Base-by-base conservation (phyloP, 1,140 invertebrate genomes). In the Drosophila ogumai region DNA sequence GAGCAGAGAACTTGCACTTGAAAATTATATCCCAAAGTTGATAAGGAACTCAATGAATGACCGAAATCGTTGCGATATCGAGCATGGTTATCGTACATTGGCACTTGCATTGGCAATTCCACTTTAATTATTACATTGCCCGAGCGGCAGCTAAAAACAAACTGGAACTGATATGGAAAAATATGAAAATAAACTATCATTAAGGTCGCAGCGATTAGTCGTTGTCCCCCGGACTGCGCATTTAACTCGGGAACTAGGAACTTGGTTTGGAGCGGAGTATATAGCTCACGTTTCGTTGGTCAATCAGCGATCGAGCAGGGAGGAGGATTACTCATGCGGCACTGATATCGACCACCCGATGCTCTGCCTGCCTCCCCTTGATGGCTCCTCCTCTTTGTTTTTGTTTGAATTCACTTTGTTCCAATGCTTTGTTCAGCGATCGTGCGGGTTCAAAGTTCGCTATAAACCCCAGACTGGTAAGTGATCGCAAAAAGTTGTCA, bases 371-470 rank as follows among this genome's bases (percentile, higher is more conserved):
- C 5, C 44, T 34, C 17, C 34, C 36, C 22, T 17, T 3, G n/a
- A 1, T 19, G 25, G 6, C 13, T 10, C 3, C 31, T 7, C 1
- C 41, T 15, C 6, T n/a, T 55, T 69, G 66, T 55, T 69, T 69
- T 69, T 67, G 36, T 55, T 67, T 38, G 15, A 54, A 40, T 40
- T 44, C 59, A 40, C 59, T 55, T 63, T 63, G 32, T 19, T 67
- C 7, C 63, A 38, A 12, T 31, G 66, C 66, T 69, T 69, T 69
- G 66, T 69, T 69, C 66, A 22, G 66, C 31, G 61, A 69, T 69
- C 61, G 46, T 52, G 61, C 8, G 61, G 61, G 66, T 69, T 69
- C 66, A 67, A 69, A 69, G 66, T 67, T 69, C 61, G 32, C 47
- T 67, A 44, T 69, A 49, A 67, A 2, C 60, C 64, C 60, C 64